These are phyloP conservation scores for Carterocephalus palaemon DNA, from an alignment of 2,888 invertebrate species.

Conservation along the genomic window DNA sequence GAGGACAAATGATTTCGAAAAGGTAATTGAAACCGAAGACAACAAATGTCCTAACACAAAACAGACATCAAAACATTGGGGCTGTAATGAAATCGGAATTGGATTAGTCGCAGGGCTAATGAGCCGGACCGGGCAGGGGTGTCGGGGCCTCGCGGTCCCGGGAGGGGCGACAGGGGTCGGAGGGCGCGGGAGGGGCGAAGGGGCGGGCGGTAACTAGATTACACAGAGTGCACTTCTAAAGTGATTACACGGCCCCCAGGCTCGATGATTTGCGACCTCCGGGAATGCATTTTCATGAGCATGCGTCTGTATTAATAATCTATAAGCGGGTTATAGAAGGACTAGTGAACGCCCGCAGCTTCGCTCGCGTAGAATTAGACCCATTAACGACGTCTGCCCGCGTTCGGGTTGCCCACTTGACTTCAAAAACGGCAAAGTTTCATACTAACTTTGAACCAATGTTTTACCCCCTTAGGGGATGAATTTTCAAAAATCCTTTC, in stretches of 20 bases:
- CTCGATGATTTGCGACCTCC: conserved; percentile 54
- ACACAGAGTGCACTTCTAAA: conserved; percentile 35
- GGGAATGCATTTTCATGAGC: conserved; percentile 43
- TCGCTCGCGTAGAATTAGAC: no score
- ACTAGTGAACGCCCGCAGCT: no score
- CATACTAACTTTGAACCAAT: no score
- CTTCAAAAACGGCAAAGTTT: no score
- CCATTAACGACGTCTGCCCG: no score
- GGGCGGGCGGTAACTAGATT: conserved; percentile 36
- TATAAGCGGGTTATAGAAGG: no score
- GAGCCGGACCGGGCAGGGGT: conserved; percentile 30
- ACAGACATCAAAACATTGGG: conserved; percentile 28
- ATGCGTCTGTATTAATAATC: conserved; percentile 33
- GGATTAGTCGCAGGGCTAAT: conserved; percentile 38
- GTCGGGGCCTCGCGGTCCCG: neutral
- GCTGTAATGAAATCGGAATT: conserved; percentile 40
- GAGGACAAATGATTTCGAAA: no score
- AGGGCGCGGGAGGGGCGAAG: neutral
- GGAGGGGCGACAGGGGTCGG: neutral
- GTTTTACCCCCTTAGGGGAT: no score
- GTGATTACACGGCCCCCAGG: conserved; percentile 37
- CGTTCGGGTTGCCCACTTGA: no score
- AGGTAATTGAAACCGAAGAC: conserved; percentile 18
- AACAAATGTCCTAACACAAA: conserved; percentile 27
- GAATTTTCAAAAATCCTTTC: no score